A percentile compares a stretch with the other conserved stretches of the same genome.
These are phyloP conservation scores for Marmota flaviventris DNA, from an alignment of 2,113 vertebrate species.

Conservation along the genomic window DNA sequence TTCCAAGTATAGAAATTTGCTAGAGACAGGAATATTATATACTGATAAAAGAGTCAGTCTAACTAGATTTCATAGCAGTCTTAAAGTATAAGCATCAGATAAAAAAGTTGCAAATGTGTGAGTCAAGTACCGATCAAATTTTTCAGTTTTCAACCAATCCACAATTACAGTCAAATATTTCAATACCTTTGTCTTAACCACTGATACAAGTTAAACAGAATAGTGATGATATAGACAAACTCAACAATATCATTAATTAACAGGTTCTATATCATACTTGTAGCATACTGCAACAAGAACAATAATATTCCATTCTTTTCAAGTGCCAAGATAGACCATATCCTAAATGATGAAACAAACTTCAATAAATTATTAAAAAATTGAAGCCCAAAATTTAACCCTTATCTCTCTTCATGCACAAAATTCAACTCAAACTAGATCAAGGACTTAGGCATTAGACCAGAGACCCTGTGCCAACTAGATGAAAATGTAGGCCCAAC, in stretches of 20 bases:
- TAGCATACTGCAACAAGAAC: background rate
- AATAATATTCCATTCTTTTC: background rate
- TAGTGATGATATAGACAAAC: background rate
- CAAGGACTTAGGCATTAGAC: no score
- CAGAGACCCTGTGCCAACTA: no score
- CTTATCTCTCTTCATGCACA: no score
- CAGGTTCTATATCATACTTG: background rate
- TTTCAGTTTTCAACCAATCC: background rate
- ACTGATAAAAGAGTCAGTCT: background rate
- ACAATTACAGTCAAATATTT: background rate
- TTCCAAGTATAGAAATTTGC: conserved; percentile 14
- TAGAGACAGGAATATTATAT: background rate
- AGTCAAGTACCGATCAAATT: background rate
- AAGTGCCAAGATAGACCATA: background rate
- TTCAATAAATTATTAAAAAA: conserved; percentile 18
- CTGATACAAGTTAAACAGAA: background rate
- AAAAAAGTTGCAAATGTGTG: background rate
- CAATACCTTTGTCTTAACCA: background rate
- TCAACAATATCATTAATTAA: background rate
- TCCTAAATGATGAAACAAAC: conserved; percentile 22
- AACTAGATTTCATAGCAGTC: background rate
- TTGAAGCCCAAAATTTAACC: background rate
- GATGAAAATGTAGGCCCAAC: no score
- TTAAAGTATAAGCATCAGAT: background rate
- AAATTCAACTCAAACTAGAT: no score